phyloP scores from a whole-genome alignment of 2,113 vertebrate species.

The Oryzias woworae region DNA sequence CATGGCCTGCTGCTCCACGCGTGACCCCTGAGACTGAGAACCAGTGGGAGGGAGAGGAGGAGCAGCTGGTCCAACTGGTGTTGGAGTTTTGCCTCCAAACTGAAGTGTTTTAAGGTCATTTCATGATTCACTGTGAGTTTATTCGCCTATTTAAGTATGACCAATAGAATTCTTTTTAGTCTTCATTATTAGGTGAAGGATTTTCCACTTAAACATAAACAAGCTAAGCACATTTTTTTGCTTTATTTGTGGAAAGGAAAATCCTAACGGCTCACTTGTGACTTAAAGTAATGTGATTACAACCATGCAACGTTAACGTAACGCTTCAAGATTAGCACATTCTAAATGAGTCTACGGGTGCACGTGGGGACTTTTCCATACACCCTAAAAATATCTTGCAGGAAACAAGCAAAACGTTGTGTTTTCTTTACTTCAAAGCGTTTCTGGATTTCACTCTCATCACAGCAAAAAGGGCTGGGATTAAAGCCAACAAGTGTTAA shows the following conservation, averaged over 20 bases:
- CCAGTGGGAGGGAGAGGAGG: conserved; percentile 15
- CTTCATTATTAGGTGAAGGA: too few species aligned
- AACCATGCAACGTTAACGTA: not conserved
- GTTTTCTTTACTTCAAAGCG: not conserved
- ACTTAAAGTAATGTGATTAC: conserved; percentile 1
- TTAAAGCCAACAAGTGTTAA: too few species aligned
- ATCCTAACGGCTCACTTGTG: too few species aligned
- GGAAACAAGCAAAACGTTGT: not conserved
- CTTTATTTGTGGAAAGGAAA: too few species aligned
- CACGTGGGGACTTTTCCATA: not conserved
- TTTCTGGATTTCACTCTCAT: too few species aligned
- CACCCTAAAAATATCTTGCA: not conserved
- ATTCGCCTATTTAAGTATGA: not conserved
- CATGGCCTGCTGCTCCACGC: conserved; percentile 74
- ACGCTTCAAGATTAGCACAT: not conserved
- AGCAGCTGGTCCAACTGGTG: conserved; percentile 25
- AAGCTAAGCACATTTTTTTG: too few species aligned
- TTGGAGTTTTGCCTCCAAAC: conserved; percentile 5
- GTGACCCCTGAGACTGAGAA: conserved; percentile 66
- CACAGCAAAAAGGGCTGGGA: too few species aligned
- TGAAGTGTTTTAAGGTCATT: conserved; percentile 3
- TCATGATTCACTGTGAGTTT: not conserved
- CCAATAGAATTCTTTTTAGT: not conserved
- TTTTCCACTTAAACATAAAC: too few species aligned
- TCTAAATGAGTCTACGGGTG: not conserved